phyloP scores from a whole-genome alignment of 1,140 invertebrate species.

The Paralvinella palmiformis region DNA sequence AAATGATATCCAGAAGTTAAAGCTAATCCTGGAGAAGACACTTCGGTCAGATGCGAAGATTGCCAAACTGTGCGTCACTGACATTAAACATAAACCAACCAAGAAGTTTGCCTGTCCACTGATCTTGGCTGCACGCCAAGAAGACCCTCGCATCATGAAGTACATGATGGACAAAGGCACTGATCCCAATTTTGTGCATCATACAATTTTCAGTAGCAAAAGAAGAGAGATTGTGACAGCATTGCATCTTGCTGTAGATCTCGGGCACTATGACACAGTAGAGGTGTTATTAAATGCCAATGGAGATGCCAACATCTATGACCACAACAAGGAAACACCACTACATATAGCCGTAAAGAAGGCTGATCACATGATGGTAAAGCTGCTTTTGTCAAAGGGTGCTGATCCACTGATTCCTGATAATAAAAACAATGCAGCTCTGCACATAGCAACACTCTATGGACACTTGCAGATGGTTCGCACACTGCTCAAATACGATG shows the following conservation, averaged over 20 bases:
- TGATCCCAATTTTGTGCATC: slow-evolving; percentile 21
- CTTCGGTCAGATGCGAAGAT: slow-evolving; percentile 15
- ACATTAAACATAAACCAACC: slow-evolving; percentile 21
- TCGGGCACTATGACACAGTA: slow-evolving; percentile 15
- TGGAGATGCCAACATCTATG: slow-evolving; percentile 15
- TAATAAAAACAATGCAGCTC: slow-evolving; percentile 13
- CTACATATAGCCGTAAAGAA: slow-evolving; percentile 20
- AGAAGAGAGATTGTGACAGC: slow-evolving; percentile 15
- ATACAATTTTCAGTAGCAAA: slow-evolving; percentile 15
- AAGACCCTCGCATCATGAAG: slow-evolving; percentile 19
- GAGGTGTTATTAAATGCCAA: slow-evolving; percentile 15
- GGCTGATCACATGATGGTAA: slow-evolving; percentile 14
- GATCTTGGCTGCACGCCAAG: slow-evolving; percentile 18
- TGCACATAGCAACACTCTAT: slow-evolving; percentile 18
- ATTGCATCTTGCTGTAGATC: slow-evolving; percentile 19
- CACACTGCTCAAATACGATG: slow-evolving; percentile 18
- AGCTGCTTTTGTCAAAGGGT: slow-evolving; percentile 19
- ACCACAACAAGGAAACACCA: slow-evolving; percentile 20
- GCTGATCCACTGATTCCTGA: slow-evolving; percentile 15
- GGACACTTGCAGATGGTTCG: slow-evolving; percentile 20
- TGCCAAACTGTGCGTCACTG: slow-evolving; percentile 14
- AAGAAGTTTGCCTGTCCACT: slow-evolving; percentile 21
- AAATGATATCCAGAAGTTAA: slow-evolving; percentile 18
- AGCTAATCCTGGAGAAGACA: slow-evolving; percentile 15
- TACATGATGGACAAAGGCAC: slow-evolving; percentile 21